Evolutionary conservation across 1,140 invertebrate species (phyloP).

Genomic region (Zophobas atratus): DNA sequence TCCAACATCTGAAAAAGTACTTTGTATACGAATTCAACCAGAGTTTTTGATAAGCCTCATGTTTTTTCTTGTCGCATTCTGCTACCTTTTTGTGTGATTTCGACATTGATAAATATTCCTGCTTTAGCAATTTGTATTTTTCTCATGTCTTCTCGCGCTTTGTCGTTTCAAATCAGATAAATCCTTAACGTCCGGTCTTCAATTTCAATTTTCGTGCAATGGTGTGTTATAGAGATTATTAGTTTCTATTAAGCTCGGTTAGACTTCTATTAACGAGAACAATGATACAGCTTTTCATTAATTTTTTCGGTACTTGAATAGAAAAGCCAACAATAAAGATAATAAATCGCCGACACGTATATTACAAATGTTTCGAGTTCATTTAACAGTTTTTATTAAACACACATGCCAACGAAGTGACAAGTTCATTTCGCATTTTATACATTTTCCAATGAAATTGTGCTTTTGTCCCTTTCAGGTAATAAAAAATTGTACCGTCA

Average conservation of each 20-base stretch:
- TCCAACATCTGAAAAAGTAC: background rate
- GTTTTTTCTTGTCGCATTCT: constrained; percentile 30
- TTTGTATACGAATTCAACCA: background rate
- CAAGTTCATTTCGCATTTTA: constrained; percentile 5
- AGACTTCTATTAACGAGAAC: background rate
- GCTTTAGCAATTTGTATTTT: constrained; percentile 33
- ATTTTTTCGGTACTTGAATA: constrained; percentile 14
- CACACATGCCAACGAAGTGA: constrained; percentile 3
- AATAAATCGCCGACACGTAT: constrained; percentile 1
- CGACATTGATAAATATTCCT: constrained; percentile 29
- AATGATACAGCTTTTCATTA: background rate
- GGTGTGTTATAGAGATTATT: constrained; percentile 27
- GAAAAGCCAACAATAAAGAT: background rate
- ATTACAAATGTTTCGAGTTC: background rate
- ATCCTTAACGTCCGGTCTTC: constrained; percentile 20
- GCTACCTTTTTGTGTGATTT: constrained; percentile 36
- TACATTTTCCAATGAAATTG: background rate
- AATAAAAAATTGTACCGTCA: constrained; percentile 16
- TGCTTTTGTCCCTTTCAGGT: background rate
- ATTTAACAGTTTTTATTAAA: constrained; percentile 15
- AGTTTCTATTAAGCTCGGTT: background rate
- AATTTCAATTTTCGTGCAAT: constrained; percentile 41
- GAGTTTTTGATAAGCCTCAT: constrained; percentile 35
- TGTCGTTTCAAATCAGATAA: constrained; percentile 36
- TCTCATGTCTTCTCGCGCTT: constrained; percentile 5